Conservation (phyloP, 92 coral and sea anemone genomes). For the Actinostola sp. region DNA sequence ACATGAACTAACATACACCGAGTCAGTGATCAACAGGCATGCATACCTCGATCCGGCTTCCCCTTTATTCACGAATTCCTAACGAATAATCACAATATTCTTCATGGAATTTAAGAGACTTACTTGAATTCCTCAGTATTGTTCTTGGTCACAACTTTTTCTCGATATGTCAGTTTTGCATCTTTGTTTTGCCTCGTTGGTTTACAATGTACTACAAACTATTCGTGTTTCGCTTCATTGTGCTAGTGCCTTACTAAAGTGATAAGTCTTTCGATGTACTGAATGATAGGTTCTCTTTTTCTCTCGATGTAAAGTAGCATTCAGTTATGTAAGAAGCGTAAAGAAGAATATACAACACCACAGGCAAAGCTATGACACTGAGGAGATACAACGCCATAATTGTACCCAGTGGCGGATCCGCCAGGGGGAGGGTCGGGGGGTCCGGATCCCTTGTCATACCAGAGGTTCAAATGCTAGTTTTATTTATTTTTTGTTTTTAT, state of each 20-base stretch:
- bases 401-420: constrained; percentile 32
- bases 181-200: constrained; percentile 55
- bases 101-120: no score
- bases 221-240: constrained; percentile 49
- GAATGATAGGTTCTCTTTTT: constrained; percentile 27
- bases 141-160: constrained; percentile 45
- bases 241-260: constrained; percentile 59
- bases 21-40: no score
- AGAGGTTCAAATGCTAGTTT: no score
- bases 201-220: constrained; percentile 50
- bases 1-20: no score
- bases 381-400: constrained; percentile 61
- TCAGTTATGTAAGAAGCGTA: constrained; percentile 55
- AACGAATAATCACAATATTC: neutral
- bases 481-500: no score
- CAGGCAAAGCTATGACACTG: constrained; percentile 55
- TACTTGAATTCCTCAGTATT: constrained; percentile 62
- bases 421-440: no score
- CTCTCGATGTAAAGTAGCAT: constrained; percentile 60
- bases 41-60: no score
- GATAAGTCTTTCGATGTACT: constrained; percentile 44
- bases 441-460: no score
- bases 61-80: neutral
- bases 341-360: constrained; percentile 54
- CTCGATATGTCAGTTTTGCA: constrained; percentile 51